Evolutionary conservation across 1,140 invertebrate species (phyloP).

Genomic region (Calliphora vicina): DNA sequence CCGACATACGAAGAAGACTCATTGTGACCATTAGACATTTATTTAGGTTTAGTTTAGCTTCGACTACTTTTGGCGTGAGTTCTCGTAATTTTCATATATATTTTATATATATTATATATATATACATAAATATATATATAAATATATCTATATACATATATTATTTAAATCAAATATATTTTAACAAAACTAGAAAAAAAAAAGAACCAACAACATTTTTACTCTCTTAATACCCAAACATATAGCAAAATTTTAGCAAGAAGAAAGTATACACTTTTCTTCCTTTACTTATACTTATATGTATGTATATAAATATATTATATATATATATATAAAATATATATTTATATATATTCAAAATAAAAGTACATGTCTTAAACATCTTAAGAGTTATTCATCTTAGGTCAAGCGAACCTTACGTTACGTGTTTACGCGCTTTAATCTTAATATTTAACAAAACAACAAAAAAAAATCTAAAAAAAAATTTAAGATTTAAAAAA

Average conservation of each 20-base stretch:
- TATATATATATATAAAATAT: conserved; percentile 12
- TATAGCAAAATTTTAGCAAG: not conserved
- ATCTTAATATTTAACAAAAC: conserved; percentile 13
- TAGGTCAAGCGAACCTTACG: conserved; percentile 46
- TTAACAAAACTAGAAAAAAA: not conserved
- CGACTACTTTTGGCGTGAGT: conserved; percentile 31
- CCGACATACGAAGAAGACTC: conserved; percentile 21
- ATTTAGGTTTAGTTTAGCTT: conserved; percentile 34
- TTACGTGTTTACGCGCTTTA: conserved; percentile 28
- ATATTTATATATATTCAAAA: conserved; percentile 44
- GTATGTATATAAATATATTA: conserved; percentile 27
- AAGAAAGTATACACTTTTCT: conserved; percentile 29
- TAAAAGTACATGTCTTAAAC: conserved; percentile 57
- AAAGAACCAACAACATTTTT: not conserved
- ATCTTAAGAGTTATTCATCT: conserved; percentile 63
- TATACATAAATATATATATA: not conserved
- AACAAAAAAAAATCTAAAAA: not conserved
- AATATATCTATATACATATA: conserved; percentile 9
- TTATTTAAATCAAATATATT: conserved; percentile 31
- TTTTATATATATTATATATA: conserved; percentile 4
- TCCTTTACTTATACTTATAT: conserved; percentile 7
- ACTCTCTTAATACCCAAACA: not conserved
- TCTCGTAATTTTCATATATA: conserved; percentile 23
- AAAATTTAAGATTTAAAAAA: not conserved
- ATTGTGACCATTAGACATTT: conserved; percentile 32